Base-by-base conservation (phyloP, 2,888 invertebrate species). In the Electrophaes corylata region DNA sequence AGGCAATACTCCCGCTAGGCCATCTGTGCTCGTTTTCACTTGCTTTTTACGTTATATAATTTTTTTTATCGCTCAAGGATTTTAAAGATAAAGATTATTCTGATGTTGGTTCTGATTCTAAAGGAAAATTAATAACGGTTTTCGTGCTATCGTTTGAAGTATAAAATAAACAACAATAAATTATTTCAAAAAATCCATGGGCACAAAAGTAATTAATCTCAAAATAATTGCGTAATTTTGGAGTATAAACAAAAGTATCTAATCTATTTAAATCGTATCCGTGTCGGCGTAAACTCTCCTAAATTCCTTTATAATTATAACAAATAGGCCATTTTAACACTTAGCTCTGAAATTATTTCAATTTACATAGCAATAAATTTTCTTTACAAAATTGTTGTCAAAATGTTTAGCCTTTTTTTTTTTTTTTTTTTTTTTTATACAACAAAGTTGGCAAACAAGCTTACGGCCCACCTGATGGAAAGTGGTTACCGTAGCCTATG, bases 251-350 rank as follows among this genome's bases (percentile, higher is more conserved):
- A 57, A 62, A 57, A 59, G 60, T 59, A 64, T 61, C 23, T 60
- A 62, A 64, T 64, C 64, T 59, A 62, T 62, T 64, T 45, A 59
- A 66, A 62, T 64, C 52, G 58, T 59, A 60, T 61, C 62, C 55
- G 57, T 49, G 53, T 54, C 51, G 50, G 12, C 47, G 48, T 46
- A 44, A 57, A 53, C 53, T 56, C 47, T 29, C 45, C 48, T 40
- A 40, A 59, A 67, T 63, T 65, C 63, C 60, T 57, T 67, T 57
- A 63, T 67, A 63, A 67, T 67, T 67, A 64, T 64, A 60, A 67
- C 63, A 65, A 63, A 67, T 62, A 62, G 67, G 49, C 49, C 52
- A 57, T 63, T 64, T 61, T 57, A 61, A 37, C 57, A 62, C 56
- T 63, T 60, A 37, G 48, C 57, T 41, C 26, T 43, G 29, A 45